A percentile compares a stretch with the other conserved stretches of the same genome.
Conservation (phyloP, 2,797 vertebrate genomes). For the Orientallactaga sibirica region DNA sequence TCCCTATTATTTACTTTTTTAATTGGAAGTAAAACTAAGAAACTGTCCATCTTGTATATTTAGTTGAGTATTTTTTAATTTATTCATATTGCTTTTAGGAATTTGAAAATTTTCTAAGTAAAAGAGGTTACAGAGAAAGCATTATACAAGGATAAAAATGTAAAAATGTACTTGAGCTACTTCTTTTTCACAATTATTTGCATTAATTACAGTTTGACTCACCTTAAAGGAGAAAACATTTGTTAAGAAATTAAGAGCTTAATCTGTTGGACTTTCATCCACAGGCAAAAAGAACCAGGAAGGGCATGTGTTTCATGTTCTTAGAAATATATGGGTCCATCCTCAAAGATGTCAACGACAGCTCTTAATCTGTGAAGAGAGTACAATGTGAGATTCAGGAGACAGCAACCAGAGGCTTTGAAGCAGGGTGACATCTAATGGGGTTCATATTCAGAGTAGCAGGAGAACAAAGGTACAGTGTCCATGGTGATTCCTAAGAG, state of each 20-base stretch:
- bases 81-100: not conserved
- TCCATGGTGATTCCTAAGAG: not conserved
- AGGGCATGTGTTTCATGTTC: not conserved
- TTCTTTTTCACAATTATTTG: slow-evolving; percentile 47
- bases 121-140: not conserved
- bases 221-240: not conserved
- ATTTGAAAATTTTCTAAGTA: not conserved
- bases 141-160: not conserved
- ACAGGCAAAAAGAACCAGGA: not conserved
- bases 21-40: slow-evolving; percentile 11
- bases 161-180: not conserved
- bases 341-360: not conserved
- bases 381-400: not conserved
- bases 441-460: not conserved
- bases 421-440: no score
- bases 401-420: not conserved
- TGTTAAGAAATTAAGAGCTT: not conserved
- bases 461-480: not conserved
- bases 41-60: not conserved
- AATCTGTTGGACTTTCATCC: not conserved
- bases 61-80: not conserved
- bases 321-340: not conserved
- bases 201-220: slow-evolving; percentile 24
- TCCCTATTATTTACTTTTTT: not conserved
- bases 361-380: not conserved